Evolutionary conservation across 2,113 vertebrate genomes (phyloP), one percentile per base, ranked within the genome.

Genomic region (Corythaixoides concolor): DNA sequence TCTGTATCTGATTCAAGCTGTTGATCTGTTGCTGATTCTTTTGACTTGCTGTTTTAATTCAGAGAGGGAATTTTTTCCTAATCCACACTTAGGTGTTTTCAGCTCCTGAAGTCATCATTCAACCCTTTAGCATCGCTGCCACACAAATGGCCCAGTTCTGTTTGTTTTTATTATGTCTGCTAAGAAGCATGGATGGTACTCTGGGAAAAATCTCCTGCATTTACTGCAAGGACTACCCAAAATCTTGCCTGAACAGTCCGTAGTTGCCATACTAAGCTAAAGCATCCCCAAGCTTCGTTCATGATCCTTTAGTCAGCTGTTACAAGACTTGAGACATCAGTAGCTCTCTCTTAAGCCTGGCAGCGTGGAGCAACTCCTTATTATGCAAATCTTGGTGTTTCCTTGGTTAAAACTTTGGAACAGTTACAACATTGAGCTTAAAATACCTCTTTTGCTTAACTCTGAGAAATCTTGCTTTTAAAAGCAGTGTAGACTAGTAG

Each of bases 31-130:
- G 88, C 70, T 92, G 84, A 86, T 87, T 92, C 56, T 77, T 94
- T 88, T 92, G 70, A 95, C 89, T 92, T 79, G 69, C 35, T 82
- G 66, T 85, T 89, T 89, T 93, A 95, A 93, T 95, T 94, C 77
- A 75, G 50, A 93, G 45, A 41, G 28, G 45, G 11, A 35, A 5
- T 72, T 89, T 83, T 88, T 93, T 60, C 37, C 39, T 80, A 68
- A 87, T 85, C 56, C 35, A 49, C n/a, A 18, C 43, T 75, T 95
- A 88, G 63, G 49, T 93, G 47, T 92, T 93, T 95, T 85, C 67
- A 70, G 33, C 66, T 94, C 21, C 50, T 95, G 49, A 14, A 80
- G 62, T 85, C 28, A n/a, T 89, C 74, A 62, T 69, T 85, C 59
- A 88, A 37, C 84, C 60, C 60, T 85, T 83, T 74, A 80, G 35